A percentile compares a stretch with the other conserved stretches of the same genome.
Conservation (phyloP, 2,113 vertebrate species). For the Odocoileus hemionus region DNA sequence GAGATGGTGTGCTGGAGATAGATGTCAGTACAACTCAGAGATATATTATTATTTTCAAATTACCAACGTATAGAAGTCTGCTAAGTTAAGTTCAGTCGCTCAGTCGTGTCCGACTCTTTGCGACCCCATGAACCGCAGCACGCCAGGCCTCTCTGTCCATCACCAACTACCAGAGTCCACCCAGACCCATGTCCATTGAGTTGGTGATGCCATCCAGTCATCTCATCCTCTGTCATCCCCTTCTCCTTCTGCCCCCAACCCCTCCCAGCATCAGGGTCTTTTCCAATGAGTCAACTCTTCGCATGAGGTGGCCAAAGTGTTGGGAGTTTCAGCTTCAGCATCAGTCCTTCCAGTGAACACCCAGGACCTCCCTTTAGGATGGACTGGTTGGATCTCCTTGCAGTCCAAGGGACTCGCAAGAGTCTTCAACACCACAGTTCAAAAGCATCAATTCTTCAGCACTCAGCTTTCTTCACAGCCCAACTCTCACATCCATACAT, state of each 20-base stretch:
- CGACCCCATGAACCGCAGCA: accelerated
- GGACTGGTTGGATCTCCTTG: not conserved
- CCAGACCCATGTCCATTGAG: not conserved
- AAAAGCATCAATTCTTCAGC: not conserved
- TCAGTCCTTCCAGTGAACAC: not conserved
- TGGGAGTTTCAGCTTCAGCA: not conserved
- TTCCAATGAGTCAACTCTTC: not conserved
- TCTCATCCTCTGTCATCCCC: not conserved
- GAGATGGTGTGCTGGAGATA: not conserved
- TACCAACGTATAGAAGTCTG: not conserved
- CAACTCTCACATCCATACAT: too few relatives aligned
- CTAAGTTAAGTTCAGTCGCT: not conserved
- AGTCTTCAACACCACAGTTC: not conserved
- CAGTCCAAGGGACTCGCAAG: not conserved
- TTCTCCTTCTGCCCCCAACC: not conserved
- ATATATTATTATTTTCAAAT: conserved; percentile 46
- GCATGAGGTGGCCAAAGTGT: not conserved
- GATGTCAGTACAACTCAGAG: conserved; percentile 19
- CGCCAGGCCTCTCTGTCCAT: not conserved
- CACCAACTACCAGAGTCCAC: not conserved
- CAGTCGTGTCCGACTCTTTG: not conserved
- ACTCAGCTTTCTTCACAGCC: not conserved
- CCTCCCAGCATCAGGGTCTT: not conserved
- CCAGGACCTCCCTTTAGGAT: not conserved
- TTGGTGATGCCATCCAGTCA: not conserved